phyloP scores from a whole-genome alignment of 2,888 invertebrate genomes.

The Caradrina kadenii region DNA sequence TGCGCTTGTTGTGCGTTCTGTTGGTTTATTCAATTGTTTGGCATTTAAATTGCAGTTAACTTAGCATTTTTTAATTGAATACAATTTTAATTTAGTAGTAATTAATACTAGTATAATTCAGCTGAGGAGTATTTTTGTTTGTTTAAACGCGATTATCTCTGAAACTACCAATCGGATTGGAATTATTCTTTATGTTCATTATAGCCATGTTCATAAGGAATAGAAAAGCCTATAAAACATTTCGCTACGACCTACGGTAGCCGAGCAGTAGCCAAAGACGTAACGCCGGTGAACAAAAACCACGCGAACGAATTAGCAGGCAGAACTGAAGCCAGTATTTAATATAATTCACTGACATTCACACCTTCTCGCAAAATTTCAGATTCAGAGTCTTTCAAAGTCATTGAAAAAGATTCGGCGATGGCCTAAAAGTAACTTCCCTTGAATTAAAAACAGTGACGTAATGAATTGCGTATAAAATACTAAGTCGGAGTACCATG shows the following conservation, averaged over 20 bases:
- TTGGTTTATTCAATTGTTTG: conserved; percentile 5
- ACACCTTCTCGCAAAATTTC: neutral
- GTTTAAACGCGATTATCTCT: too few relatives aligned
- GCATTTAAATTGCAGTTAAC: neutral
- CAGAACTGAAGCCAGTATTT: too few relatives aligned
- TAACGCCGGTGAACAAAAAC: too few relatives aligned
- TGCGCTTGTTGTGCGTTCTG: neutral
- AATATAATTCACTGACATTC: neutral
- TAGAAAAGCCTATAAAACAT: too few relatives aligned
- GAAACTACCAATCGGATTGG: too few relatives aligned
- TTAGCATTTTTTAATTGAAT: neutral
- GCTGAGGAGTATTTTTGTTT: too few relatives aligned
- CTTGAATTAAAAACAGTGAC: conserved; percentile 63
- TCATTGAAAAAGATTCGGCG: conserved; percentile 6
- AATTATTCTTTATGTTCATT: too few relatives aligned
- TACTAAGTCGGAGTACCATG: conserved; percentile 43
- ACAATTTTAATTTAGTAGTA: neutral
- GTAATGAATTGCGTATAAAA: conserved; percentile 47
- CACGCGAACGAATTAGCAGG: too few relatives aligned
- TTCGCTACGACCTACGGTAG: too few relatives aligned
- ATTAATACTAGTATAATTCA: too few relatives aligned
- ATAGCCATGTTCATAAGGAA: too few relatives aligned
- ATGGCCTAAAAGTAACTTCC: conserved; percentile 29
- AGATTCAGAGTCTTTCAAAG: conserved; percentile 5
- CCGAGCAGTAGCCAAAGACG: too few relatives aligned